phyloP scores from a whole-genome alignment of 2,797 vertebrate species.

The Leptodactylus fallax region DNA sequence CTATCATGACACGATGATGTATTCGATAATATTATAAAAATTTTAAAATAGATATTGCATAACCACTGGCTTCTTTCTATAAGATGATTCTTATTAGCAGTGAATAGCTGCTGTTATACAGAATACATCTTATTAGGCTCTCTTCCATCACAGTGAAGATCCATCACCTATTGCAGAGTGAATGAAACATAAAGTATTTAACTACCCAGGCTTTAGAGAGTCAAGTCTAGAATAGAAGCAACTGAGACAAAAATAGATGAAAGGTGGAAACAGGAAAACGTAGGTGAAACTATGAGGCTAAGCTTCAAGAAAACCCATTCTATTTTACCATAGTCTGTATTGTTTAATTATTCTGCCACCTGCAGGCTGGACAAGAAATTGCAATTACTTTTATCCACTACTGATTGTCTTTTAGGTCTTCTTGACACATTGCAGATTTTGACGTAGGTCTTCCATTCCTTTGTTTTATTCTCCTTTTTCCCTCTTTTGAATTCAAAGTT shows the following conservation, averaged over 20 bases:
- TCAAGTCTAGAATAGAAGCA: constrained; percentile 5
- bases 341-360: constrained; percentile 48
- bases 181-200: constrained; percentile 32
- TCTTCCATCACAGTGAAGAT: background rate
- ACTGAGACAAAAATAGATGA: constrained; percentile 34
- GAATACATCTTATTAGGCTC: constrained; percentile 3
- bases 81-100: background rate
- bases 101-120: too few relatives aligned
- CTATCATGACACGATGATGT: background rate
- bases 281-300: constrained; percentile 6
- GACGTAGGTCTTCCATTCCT: too few relatives aligned
- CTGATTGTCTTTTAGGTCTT: background rate
- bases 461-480: too few relatives aligned
- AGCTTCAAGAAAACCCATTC: background rate
- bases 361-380: background rate
- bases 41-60: background rate
- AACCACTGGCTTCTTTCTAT: too few relatives aligned
- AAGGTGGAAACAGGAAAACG: constrained; percentile 35
- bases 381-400: background rate
- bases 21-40: background rate
- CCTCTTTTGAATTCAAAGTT: too few relatives aligned
- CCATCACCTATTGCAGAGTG: background rate
- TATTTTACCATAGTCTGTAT: background rate
- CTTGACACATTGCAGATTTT: background rate
- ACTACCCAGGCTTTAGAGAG: background rate